These are phyloP conservation scores for Belgica antarctica DNA, from an alignment of 2,888 invertebrate genomes.

Conservation along the genomic window DNA sequence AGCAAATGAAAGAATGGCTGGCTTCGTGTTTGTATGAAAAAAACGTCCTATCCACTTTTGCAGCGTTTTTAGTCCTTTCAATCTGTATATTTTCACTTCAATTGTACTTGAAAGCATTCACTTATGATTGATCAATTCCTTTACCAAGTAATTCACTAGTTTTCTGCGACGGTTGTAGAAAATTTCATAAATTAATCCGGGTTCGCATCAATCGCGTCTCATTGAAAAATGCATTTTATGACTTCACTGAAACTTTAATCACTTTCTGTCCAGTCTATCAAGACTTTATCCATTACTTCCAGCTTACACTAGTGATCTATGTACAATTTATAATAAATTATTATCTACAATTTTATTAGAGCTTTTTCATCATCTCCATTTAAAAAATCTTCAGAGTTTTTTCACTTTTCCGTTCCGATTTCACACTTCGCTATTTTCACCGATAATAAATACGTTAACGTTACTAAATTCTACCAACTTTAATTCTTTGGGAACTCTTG, in stretches of 20 bases:
- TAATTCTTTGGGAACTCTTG: slow-evolving; percentile 41
- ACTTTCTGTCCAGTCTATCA: slow-evolving; percentile 15
- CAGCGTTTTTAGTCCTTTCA: neutral
- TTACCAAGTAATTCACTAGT: slow-evolving; percentile 34
- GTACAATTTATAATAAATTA: slow-evolving; percentile 38
- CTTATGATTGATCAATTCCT: neutral
- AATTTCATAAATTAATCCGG: slow-evolving; percentile 35
- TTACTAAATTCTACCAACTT: slow-evolving; percentile 41
- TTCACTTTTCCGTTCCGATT: slow-evolving; percentile 29
- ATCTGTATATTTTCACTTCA: neutral
- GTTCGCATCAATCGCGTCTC: slow-evolving; percentile 38
- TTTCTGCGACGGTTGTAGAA: slow-evolving; percentile 17
- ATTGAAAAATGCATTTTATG: slow-evolving; percentile 31
- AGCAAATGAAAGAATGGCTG: slow-evolving; percentile 44
- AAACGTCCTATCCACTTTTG: slow-evolving; percentile 2
- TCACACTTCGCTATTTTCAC: slow-evolving; percentile 39
- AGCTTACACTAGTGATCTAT: slow-evolving; percentile 34
- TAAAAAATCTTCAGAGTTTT: slow-evolving; percentile 39
- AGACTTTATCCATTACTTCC: slow-evolving; percentile 23
- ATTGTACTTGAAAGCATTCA: neutral
- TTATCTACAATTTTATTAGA: slow-evolving; percentile 38
- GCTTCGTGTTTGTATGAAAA: slow-evolving; percentile 32
- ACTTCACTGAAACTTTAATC: slow-evolving; percentile 12
- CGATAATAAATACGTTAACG: slow-evolving; percentile 39
- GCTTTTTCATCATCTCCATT: slow-evolving; percentile 42